Conservation (phyloP, 2,888 invertebrate genomes). For the Ectemnius continuus region DNA sequence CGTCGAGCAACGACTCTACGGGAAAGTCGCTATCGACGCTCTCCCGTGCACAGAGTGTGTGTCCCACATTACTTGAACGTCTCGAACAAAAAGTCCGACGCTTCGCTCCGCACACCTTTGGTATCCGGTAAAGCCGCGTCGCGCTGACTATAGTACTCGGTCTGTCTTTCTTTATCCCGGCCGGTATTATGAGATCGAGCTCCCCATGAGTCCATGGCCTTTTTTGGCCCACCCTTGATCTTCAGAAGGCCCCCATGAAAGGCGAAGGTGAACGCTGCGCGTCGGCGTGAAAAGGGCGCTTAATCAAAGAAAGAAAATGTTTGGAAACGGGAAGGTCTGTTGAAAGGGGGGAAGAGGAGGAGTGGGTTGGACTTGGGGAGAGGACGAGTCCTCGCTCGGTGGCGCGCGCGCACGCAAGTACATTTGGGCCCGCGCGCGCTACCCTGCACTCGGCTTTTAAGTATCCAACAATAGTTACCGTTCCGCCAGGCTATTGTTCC, state of each 20-base stretch:
- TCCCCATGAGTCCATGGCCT: constrained; percentile 51
- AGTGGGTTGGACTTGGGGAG: background rate
- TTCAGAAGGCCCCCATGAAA: constrained; percentile 49
- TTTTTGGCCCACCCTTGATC: constrained; percentile 55
- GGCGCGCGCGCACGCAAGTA: background rate
- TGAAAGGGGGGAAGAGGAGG: constrained; percentile 17
- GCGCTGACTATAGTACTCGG: constrained; percentile 32
- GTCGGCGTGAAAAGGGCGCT: constrained; percentile 51
- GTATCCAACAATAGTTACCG: constrained; percentile 44
- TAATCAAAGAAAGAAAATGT: constrained; percentile 60
- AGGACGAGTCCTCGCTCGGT: no score
- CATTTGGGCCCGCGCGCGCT: constrained; percentile 28
- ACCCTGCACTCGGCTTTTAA: constrained; percentile 40
- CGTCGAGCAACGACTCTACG: background rate
- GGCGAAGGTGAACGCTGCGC: constrained; percentile 45
- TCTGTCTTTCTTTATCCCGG: no score
- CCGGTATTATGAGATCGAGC: constrained; percentile 45
- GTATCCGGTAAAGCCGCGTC: constrained; percentile 53
- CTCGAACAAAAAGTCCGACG: constrained; percentile 42
- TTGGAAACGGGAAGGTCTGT: constrained; percentile 29
- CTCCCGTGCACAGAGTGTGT: constrained; percentile 30
- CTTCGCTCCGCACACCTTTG: constrained; percentile 33
- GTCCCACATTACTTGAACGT: constrained; percentile 44
- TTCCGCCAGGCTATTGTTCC: constrained; percentile 30
- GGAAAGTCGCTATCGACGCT: constrained; percentile 40